These are phyloP conservation scores for Aphidoletes aphidimyza DNA, from an alignment of 2,888 invertebrate species.

Conservation along the genomic window DNA sequence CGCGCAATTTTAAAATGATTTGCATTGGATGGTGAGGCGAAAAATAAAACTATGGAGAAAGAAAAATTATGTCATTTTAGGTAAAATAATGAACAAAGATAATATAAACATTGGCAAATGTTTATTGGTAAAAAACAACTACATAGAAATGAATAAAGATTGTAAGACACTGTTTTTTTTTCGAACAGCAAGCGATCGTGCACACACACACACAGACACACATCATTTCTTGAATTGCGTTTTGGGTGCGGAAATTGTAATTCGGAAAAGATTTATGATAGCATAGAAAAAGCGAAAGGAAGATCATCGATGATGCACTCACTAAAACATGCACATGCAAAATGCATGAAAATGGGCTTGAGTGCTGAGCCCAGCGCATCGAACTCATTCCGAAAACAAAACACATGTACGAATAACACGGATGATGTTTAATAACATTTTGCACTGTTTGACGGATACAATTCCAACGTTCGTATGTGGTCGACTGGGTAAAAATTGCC, in stretches of 20 bases:
- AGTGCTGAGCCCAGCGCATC: no score
- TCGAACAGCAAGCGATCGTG: no score
- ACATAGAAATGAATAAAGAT: no score
- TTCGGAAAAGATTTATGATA: slow-evolving; percentile 19
- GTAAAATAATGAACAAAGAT: slow-evolving; percentile 26
- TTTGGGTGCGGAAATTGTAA: slow-evolving; percentile 36
- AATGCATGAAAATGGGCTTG: background rate
- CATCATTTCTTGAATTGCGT: background rate
- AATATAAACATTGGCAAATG: background rate
- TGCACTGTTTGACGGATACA: slow-evolving; percentile 30
- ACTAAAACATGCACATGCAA: background rate
- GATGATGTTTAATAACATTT: background rate
- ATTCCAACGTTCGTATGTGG: background rate
- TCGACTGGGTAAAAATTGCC: background rate
- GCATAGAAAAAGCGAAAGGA: slow-evolving; percentile 36
- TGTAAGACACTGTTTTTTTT: no score
- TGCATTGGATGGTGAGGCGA: background rate
- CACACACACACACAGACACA: no score
- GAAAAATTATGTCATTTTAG: slow-evolving; percentile 23
- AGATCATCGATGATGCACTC: background rate
- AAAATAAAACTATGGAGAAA: background rate
- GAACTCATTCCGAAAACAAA: no score
- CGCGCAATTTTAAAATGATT: background rate
- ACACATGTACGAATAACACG: background rate
- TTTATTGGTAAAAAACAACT: background rate